phyloP scores from a whole-genome alignment of 2,113 vertebrate genomes.

The Chloropsis cyanopogon region DNA sequence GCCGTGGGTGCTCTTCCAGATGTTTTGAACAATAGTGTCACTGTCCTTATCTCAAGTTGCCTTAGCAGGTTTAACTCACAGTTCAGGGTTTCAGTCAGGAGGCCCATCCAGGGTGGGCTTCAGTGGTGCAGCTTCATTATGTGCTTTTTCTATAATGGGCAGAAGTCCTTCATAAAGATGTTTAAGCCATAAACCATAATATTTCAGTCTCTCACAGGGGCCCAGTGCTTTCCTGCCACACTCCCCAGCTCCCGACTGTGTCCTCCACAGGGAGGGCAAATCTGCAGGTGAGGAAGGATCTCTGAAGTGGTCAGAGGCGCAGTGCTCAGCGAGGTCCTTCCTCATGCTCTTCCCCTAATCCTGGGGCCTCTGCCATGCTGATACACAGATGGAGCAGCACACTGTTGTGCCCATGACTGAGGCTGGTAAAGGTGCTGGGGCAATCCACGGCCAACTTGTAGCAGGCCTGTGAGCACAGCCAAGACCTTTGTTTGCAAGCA shows the following conservation, averaged over 20 bases:
- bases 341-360: neutral
- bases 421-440: neutral
- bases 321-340: neutral
- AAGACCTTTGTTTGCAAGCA: neutral
- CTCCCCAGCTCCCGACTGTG: neutral
- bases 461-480: accelerated
- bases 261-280: neutral
- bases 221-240: neutral
- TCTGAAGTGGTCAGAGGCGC: neutral
- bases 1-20: neutral
- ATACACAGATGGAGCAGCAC: neutral
- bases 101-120: neutral
- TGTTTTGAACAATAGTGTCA: neutral
- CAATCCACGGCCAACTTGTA: neutral
- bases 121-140: accelerated
- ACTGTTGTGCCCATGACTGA: neutral
- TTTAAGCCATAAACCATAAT: neutral
- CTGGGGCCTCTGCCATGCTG: neutral
- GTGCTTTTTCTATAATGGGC: neutral
- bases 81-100: neutral
- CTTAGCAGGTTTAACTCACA: neutral
- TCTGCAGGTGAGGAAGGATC: neutral
- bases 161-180: neutral
- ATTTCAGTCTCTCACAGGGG: neutral
- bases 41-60: neutral